These are phyloP conservation scores for Alcedo quadribrachys DNA, from an alignment of 2,797 vertebrate genomes.

Conservation along the genomic window DNA sequence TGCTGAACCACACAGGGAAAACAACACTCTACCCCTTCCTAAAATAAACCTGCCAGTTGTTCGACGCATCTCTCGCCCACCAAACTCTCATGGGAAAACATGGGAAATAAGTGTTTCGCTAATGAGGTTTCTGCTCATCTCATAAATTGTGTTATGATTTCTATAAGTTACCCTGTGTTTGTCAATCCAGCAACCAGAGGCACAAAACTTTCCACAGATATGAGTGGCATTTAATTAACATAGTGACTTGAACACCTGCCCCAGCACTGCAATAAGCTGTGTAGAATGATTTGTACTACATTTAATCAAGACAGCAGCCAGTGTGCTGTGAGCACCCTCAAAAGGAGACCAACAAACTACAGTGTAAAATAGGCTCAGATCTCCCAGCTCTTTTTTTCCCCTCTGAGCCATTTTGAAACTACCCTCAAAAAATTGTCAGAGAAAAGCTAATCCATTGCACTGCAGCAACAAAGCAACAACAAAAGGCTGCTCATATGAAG, in stretches of 20 bases:
- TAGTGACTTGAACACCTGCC: not conserved
- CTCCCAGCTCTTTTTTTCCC: not conserved
- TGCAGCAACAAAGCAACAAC: not conserved
- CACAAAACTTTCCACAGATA: conserved; percentile 10
- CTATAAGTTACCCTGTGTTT: not conserved
- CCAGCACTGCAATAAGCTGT: not conserved
- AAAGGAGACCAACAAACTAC: not conserved
- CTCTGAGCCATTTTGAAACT: not conserved
- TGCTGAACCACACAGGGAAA: not conserved
- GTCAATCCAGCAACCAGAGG: not conserved
- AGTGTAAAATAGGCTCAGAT: not conserved
- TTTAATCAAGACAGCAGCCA: not conserved
- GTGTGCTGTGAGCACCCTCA: rapidly evolving
- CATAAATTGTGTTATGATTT: not conserved
- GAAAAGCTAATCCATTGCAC: not conserved
- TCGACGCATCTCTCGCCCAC: not conserved
- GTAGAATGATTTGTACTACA: not conserved
- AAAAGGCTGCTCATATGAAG: not conserved
- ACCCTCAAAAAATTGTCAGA: not conserved
- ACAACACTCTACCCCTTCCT: not conserved
- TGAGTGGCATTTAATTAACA: conserved; percentile 33
- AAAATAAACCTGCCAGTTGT: conserved; percentile 14
- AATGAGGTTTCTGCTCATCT: conserved; percentile 2
- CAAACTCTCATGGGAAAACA: not conserved
- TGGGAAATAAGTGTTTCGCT: not conserved